Evolutionary conservation across 2,888 invertebrate species (phyloP), one percentile per base, ranked within the genome.

Genomic region (Tribolium freemani): DNA sequence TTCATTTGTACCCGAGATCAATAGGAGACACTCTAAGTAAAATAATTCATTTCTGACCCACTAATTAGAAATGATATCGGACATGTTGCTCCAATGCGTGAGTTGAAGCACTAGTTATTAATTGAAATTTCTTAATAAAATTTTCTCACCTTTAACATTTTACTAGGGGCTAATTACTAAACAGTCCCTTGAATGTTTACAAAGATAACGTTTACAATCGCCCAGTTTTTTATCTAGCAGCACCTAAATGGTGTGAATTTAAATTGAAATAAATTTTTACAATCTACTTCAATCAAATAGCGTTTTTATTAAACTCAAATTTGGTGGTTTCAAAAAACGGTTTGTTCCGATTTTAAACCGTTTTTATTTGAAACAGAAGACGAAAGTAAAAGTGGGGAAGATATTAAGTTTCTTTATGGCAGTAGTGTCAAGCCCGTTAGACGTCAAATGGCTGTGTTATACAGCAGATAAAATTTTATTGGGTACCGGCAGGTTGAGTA

Each of bases 1-100:
- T 10, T 26, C 20, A 56, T 56, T 56, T 56, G 20, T 13, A 9
- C 16, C 26, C 16, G n/a, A 30, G 13, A 57, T 57, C 57, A 13
- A 57, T 57, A 44, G n/a, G 10, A 26, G 54, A 54, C 30, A 30
- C 10, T 26, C 51, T 9, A 20, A 20, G 20, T 13, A 51, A 58
- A 69, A 53, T 26, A 54, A 69, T 51, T 69, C 38, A 54, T 50
- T 69, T 61, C 61, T 45, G 46, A 46, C 54, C 30, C 13, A 48
- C 50, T 70, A 70, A 70, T 70, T 70, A 69, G 53, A 54, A 56
- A 13, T 61, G 61, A 69, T 69, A 48, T 68, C 8, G 51, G 16
- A 63, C 69, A 69, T 61, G 69, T 69, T 69, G 69, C 69, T 69
- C 38, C 53, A 63, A 61, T 70, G 70, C 70, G 70, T 70, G 70